Conservation (phyloP, 1,140 invertebrate genomes). For the Zaprionus ghesquierei region DNA sequence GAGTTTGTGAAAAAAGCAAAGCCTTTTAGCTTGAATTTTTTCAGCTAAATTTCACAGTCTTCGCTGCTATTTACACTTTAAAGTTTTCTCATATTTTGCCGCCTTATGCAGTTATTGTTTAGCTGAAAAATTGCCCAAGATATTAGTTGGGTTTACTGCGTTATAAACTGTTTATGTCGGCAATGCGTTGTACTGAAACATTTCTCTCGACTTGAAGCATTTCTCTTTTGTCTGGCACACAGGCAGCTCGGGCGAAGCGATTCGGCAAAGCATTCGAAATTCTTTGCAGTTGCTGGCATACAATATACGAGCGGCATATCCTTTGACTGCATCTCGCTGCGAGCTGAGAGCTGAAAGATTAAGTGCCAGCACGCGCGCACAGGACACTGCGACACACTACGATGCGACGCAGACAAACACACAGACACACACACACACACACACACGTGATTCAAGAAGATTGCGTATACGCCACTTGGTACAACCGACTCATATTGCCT, state of each 20-base stretch:
- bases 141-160: not conserved
- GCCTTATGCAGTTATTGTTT: too few species aligned
- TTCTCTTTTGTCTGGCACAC: slow-evolving; percentile 13
- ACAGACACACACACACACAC: slow-evolving; percentile 5
- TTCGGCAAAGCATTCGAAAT: slow-evolving; percentile 6
- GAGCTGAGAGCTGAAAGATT: slow-evolving; percentile 71
- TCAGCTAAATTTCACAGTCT: not conserved
- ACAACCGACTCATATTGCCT: slow-evolving; percentile 36
- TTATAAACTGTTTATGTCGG: not conserved
- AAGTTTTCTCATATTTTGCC: too few species aligned
- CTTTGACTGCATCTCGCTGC: slow-evolving; percentile 56
- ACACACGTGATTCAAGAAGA: slow-evolving; percentile 50
- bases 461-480: slow-evolving; percentile 71
- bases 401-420: slow-evolving; percentile 5
- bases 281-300: slow-evolving; percentile 7
- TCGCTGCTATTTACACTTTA: not conserved
- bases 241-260: not conserved
- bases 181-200: not conserved
- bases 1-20: too few species aligned
- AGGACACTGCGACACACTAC: slow-evolving; percentile 6
- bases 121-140: not conserved
- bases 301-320: slow-evolving; percentile 70
- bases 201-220: not conserved
- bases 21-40: too few species aligned
- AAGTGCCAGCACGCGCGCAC: slow-evolving; percentile 65